These are phyloP conservation scores for Ryuthela nishihirai DNA, from an alignment of 2,888 invertebrate genomes.

Conservation along the genomic window DNA sequence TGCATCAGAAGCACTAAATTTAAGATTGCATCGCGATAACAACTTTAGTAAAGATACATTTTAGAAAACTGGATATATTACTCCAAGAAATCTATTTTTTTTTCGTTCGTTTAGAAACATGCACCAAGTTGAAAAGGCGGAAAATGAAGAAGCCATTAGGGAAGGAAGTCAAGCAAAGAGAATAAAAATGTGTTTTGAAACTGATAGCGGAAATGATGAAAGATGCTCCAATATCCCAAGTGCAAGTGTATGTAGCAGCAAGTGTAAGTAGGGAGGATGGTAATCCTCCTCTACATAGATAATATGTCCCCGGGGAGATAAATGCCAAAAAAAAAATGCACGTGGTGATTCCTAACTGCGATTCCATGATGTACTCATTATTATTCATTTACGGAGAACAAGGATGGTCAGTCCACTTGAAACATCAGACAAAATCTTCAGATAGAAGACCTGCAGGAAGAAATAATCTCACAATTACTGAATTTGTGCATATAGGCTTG, in stretches of 20 bases:
- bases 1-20: slow-evolving; percentile 14
- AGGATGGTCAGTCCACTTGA: slow-evolving; percentile 25
- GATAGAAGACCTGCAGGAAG: background rate
- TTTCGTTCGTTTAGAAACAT: slow-evolving; percentile 41
- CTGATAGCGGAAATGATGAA: slow-evolving; percentile 1
- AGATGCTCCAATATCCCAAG: slow-evolving; percentile 7
- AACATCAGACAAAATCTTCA: background rate
- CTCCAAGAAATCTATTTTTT: slow-evolving; percentile 26
- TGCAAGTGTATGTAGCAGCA: slow-evolving; percentile 7
- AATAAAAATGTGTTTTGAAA: slow-evolving; percentile 2
- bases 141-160: slow-evolving; percentile 2
- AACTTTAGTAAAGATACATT: slow-evolving; percentile 24
- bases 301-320: slow-evolving; percentile 29
- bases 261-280: slow-evolving; percentile 36
- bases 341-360: slow-evolving; percentile 36
- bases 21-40: slow-evolving; percentile 5
- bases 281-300: slow-evolving; percentile 38
- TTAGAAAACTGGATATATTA: slow-evolving; percentile 10
- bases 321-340: slow-evolving; percentile 12
- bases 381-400: slow-evolving; percentile 42
- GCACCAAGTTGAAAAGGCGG: slow-evolving; percentile 32
- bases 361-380: slow-evolving; percentile 43
- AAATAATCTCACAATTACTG: background rate
- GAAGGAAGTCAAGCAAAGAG: background rate
- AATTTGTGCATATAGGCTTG: slow-evolving; percentile 4